These are phyloP conservation scores for Aeoliscus strigatus DNA, from an alignment of 2,797 vertebrate species.

Conservation along the genomic window DNA sequence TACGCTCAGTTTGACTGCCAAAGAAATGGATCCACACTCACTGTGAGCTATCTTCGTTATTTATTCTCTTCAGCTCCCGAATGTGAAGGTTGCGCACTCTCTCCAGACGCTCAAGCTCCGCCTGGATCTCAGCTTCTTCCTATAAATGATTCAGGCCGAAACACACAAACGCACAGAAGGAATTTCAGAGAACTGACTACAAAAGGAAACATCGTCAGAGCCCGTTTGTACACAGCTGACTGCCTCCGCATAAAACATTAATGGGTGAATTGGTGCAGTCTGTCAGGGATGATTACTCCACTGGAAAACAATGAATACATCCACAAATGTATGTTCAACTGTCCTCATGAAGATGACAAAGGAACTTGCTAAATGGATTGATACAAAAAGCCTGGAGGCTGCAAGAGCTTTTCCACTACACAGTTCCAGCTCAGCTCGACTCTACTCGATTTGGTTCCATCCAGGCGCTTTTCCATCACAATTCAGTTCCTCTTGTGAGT, in stretches of 20 bases:
- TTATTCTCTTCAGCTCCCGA: constrained; percentile 99
- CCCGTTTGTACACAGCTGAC: constrained; percentile 43
- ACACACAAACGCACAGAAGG: constrained; percentile 49
- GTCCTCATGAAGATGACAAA: background rate
- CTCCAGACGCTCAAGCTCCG: constrained; percentile 97
- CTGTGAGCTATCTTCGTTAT: constrained; percentile 99
- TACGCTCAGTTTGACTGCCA: constrained; percentile 29
- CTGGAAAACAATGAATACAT: constrained; percentile 39
- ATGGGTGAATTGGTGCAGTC: constrained; percentile 36
- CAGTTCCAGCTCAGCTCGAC: no score
- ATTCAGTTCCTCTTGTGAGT: no score
- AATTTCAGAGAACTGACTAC: constrained; percentile 49
- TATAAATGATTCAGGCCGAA: constrained; percentile 78
- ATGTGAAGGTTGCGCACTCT: constrained; percentile 99
- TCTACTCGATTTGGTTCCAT: no score
- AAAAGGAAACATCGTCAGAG: constrained; percentile 53
- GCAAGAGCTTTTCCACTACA: no score
- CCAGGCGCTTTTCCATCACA: no score
- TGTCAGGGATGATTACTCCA: constrained; percentile 35
- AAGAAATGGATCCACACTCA: constrained; percentile 71
- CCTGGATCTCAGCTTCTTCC: constrained; percentile 99
- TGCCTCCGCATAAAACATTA: constrained; percentile 55
- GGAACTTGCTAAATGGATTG: no score
- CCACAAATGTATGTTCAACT: constrained; percentile 16
- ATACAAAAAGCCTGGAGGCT: no score